Base-by-base conservation (phyloP, 1,140 invertebrate species). In the Drosophila melanica region DNA sequence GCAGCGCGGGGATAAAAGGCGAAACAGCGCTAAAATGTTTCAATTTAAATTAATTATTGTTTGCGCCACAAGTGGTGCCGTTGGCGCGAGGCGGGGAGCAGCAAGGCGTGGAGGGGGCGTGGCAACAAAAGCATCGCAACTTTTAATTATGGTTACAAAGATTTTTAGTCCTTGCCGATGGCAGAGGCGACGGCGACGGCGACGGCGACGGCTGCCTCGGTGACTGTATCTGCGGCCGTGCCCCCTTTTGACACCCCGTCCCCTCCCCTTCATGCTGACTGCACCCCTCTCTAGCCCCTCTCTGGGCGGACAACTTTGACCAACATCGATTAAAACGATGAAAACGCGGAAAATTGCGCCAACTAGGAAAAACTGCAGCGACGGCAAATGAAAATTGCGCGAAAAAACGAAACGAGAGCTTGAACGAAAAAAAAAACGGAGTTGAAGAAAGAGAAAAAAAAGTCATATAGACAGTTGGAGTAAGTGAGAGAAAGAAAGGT, bases 11-110 rank as follows among this genome's bases (percentile, higher is more conserved):
- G 30, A 16, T 23, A 8, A 9, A 18, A 14, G 23, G 9, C 14
- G n/a, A 16, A 45, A 63, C 55, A 50, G 68, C 76, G 84, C 84
- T 82, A 80, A 89, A 87, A 89, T 87, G 84, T 89, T 87, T 87
- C 84, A 87, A 87, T 87, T 87, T 87, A 87, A 87, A 87, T 87
- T 87, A 87, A 87, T 87, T 87, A 87, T 87, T 87, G 84, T 87
- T 87, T 87, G 84, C 77, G 74, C 84, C 79, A 87, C 84, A 87
- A 87, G 84, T 82, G 79, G 68, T 79, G 60, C 23, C 39, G 30
- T 54, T 20, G 23, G 57, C 54, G 58, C 50, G 57, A 33, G 45
- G 10, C n/a, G 30, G 39, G 0, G 10, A 2, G 11, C 18, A 18
- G 27, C 8, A 0, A 23, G 9, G 10, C 14, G 41, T 0, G 33